phyloP scores from a whole-genome alignment of 2,113 vertebrate species.

The Bufo bufo region DNA sequence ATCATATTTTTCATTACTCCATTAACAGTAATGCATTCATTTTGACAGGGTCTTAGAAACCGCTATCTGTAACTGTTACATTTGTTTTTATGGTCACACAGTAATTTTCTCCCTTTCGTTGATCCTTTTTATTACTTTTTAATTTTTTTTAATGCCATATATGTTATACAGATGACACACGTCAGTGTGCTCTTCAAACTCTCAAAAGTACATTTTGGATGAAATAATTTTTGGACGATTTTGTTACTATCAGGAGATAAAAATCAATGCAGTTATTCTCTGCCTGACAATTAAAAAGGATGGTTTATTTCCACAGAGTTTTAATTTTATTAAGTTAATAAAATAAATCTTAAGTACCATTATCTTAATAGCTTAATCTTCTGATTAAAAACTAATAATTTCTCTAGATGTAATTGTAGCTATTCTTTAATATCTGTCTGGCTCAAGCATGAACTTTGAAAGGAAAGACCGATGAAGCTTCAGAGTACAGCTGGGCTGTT shows the following conservation, averaged over 20 bases:
- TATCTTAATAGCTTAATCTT: constrained; percentile 70
- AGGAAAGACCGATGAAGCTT: constrained; percentile 37
- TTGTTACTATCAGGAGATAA: constrained; percentile 58
- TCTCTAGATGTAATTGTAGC: constrained; percentile 63
- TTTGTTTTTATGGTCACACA: constrained; percentile 62
- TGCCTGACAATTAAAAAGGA: constrained; percentile 68
- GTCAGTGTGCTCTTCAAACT: constrained; percentile 57
- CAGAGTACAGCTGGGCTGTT: constrained; percentile 17
- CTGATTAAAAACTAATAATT: constrained; percentile 68
- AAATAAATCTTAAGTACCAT: constrained; percentile 72
- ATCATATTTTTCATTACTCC: constrained; percentile 64
- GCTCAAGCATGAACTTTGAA: constrained; percentile 50
- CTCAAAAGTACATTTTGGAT: constrained; percentile 57
- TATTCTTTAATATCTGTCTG: constrained; percentile 59
- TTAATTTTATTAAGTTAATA: constrained; percentile 74
- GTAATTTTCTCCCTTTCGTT: constrained; percentile 57
- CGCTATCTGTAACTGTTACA: constrained; percentile 58
- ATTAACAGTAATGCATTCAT: constrained; percentile 61
- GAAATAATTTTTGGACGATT: constrained; percentile 58
- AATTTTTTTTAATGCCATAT: constrained; percentile 56
- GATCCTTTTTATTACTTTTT: constrained; percentile 55
- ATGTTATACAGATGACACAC: constrained; percentile 55
- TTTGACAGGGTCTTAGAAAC: constrained; percentile 61
- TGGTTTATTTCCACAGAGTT: constrained; percentile 70
- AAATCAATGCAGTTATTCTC: constrained; percentile 58